Conservation (phyloP, 2,113 vertebrate species). For the Ceyx melanurus region DNA sequence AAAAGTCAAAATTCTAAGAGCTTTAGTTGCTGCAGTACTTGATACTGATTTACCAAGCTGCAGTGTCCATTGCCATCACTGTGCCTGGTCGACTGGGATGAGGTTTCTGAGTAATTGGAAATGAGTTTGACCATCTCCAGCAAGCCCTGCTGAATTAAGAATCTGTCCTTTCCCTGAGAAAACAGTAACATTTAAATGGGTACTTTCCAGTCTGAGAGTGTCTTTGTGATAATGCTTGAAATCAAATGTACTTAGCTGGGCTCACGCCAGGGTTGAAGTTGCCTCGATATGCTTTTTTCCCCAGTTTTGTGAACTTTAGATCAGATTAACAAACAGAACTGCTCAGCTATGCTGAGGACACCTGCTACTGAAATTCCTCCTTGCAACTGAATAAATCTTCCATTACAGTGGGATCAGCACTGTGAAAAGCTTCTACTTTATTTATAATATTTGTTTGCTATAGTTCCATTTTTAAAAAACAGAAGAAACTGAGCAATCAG, state of each 20-base stretch:
- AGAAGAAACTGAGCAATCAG: not conserved
- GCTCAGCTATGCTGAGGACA: not conserved
- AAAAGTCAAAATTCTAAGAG: not conserved
- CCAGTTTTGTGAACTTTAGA: not conserved
- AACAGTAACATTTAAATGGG: not conserved
- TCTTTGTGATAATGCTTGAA: not conserved
- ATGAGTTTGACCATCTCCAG: not conserved
- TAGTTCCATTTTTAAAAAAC: not conserved
- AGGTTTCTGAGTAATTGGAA: not conserved
- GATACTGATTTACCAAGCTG: not conserved
- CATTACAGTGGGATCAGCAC: not conserved
- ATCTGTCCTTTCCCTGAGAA: not conserved
- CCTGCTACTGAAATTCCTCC: not conserved
- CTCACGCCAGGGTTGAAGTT: not conserved
- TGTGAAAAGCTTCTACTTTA: not conserved
- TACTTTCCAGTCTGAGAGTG: not conserved
- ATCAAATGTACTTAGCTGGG: not conserved
- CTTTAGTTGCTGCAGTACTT: not conserved
- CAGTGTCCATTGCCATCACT: not conserved
- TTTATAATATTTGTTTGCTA: not conserved
- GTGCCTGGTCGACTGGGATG: not conserved
- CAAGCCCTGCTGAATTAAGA: not conserved
- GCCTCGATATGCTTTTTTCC: not conserved
- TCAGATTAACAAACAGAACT: not conserved
- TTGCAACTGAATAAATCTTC: not conserved